These are phyloP conservation scores for Drosophila seguyi DNA, from an alignment of 1,140 invertebrate genomes.

Conservation along the genomic window DNA sequence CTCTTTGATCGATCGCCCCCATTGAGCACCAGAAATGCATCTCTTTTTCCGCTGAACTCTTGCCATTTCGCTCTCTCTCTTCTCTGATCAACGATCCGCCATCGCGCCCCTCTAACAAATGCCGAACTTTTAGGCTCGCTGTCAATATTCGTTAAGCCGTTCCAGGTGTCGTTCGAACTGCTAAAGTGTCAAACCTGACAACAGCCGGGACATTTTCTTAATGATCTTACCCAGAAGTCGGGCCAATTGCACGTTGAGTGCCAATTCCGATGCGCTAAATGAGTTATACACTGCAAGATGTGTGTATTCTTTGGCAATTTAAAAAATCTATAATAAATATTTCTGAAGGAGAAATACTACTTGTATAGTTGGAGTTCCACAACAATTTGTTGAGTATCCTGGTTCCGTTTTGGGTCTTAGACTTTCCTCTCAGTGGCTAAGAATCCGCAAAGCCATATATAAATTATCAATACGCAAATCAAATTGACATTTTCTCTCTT, in stretches of 20 bases:
- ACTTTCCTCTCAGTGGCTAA: constrained; percentile 17
- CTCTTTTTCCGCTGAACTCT: constrained; percentile 10
- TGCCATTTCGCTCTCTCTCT: background rate
- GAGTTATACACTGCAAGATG: constrained; percentile 41
- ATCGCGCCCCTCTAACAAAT: constrained; percentile 53
- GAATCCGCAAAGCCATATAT: constrained; percentile 45
- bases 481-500: constrained; percentile 71
- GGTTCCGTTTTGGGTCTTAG: background rate
- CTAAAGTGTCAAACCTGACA: constrained; percentile 83
- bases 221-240: constrained; percentile 68
- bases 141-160: constrained; percentile 82
- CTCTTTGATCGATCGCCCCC: constrained; percentile 54
- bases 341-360: too few species aligned
- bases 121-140: constrained; percentile 78
- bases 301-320: background rate
- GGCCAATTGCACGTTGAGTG: constrained; percentile 36
- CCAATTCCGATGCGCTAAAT: constrained; percentile 39
- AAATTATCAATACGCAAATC: constrained; percentile 76
- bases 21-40: constrained; percentile 55
- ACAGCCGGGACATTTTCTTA: constrained; percentile 81
- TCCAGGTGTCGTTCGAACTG: constrained; percentile 72
- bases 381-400: background rate
- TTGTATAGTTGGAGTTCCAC: background rate
- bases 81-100: constrained; percentile 17
- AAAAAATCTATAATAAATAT: background rate